Percentiles rank a stretch among this genome's conserved stretches.
These are phyloP conservation scores for Torymus texanus DNA, from an alignment of 2,888 invertebrate genomes.

Conservation along the genomic window DNA sequence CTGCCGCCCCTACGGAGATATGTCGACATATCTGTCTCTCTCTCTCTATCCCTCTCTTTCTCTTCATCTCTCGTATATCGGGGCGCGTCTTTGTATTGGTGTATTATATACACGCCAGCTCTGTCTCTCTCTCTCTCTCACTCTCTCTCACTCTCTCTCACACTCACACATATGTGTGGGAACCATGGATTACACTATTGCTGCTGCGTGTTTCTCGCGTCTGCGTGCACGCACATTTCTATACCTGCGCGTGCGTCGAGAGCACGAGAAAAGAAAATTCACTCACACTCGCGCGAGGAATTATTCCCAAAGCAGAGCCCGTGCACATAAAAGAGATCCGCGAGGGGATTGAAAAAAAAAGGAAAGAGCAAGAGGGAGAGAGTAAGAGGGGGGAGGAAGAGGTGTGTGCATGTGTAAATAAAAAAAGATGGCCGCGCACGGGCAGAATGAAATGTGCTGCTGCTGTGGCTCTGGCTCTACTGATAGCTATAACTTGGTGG, in stretches of 20 bases:
- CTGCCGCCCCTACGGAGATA: conserved; percentile 57
- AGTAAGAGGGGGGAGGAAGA: conserved; percentile 9
- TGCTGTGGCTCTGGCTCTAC: no score
- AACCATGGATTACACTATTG: no score
- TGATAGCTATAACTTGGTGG: no score
- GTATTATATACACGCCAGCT: not conserved
- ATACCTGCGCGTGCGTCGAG: no score
- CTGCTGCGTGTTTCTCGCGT: no score
- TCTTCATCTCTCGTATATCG: not conserved
- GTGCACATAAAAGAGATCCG: not conserved
- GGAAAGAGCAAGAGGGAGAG: conserved; percentile 4
- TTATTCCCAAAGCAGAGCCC: no score
- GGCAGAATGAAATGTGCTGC: not conserved
- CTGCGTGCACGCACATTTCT: no score
- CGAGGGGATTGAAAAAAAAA: not conserved
- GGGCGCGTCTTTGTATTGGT: not conserved
- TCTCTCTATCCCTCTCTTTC: not conserved
- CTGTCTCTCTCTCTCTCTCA: no score
- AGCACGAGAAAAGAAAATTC: no score
- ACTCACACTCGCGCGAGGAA: no score
- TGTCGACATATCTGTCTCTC: conserved; percentile 4
- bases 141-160: no score
- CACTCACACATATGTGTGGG: no score
- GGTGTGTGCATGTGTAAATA: not conserved
- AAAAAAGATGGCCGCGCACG: conserved; percentile 44